These are phyloP conservation scores for Amaurobius ferox DNA, from an alignment of 2,888 invertebrate genomes.

Conservation along the genomic window DNA sequence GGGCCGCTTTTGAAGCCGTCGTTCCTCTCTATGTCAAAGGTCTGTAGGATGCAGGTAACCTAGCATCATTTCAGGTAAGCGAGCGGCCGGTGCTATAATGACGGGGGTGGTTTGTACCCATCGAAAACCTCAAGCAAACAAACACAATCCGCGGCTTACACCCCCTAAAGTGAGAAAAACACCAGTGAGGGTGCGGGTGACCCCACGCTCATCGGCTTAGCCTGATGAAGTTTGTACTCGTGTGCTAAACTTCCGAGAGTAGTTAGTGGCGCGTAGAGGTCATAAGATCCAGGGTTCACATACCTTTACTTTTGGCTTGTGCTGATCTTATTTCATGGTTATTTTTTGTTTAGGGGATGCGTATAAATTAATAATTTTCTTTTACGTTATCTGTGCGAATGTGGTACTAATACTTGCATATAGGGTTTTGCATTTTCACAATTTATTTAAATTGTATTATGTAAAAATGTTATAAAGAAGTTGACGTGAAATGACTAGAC, in stretches of 20 bases:
- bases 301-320: neutral
- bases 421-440: no score
- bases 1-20: neutral
- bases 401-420: no score
- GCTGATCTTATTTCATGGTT: neutral
- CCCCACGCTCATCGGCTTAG: constrained; percentile 11
- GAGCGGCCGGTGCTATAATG: constrained; percentile 24
- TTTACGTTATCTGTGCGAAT: no score
- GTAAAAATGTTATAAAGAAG: no score
- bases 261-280: constrained; percentile 37
- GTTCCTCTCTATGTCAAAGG: constrained; percentile 1
- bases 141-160: constrained; percentile 26
- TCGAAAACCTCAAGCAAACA: constrained; percentile 52
- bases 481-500: no score
- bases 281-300: neutral
- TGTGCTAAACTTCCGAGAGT: constrained; percentile 60
- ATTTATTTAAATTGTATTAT: no score
- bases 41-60: neutral
- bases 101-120: constrained; percentile 37
- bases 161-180: constrained; percentile 16
- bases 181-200: constrained; percentile 26
- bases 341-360: no score
- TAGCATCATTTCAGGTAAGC: neutral
- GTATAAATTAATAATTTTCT: no score
- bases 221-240: constrained; percentile 16